phyloP scores from a whole-genome alignment of 1,140 invertebrate genomes.

The Odontomachus brunneus region DNA sequence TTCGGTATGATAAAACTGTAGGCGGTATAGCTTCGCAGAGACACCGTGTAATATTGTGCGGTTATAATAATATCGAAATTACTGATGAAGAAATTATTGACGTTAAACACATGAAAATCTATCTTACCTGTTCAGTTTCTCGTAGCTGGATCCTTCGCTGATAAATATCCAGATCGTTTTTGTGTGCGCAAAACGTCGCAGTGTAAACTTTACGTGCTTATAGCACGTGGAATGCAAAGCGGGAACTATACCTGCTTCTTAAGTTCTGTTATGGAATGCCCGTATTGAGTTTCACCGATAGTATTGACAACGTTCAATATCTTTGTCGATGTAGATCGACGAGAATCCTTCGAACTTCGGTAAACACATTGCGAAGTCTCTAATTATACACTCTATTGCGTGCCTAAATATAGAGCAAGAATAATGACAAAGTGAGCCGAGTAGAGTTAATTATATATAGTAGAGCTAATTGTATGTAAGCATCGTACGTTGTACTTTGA shows the following conservation, averaged over 20 bases:
- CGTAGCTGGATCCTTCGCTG: no score
- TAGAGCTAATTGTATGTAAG: background rate
- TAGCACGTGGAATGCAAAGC: background rate
- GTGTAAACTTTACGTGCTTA: background rate
- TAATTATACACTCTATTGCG: background rate
- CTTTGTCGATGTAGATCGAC: slow-evolving; percentile 13
- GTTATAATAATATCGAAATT: no score
- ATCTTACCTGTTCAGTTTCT: no score
- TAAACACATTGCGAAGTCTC: slow-evolving; percentile 34
- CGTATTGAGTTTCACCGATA: background rate
- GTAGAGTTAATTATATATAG: background rate
- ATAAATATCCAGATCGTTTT: no score
- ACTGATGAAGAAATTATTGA: no score
- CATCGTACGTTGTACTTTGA: background rate
- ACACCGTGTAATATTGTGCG: no score
- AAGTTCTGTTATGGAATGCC: slow-evolving; percentile 1
- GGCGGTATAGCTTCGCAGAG: no score
- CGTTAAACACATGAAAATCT: no score
- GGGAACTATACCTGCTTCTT: background rate
- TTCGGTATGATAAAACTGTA: no score
- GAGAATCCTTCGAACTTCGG: background rate
- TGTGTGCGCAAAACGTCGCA: background rate
- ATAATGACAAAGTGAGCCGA: background rate
- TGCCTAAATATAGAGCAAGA: slow-evolving; percentile 31
- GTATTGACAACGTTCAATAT: slow-evolving; percentile 10